Conservation (phyloP, 1,140 invertebrate genomes). For the Zaprionus kolodkinae region DNA sequence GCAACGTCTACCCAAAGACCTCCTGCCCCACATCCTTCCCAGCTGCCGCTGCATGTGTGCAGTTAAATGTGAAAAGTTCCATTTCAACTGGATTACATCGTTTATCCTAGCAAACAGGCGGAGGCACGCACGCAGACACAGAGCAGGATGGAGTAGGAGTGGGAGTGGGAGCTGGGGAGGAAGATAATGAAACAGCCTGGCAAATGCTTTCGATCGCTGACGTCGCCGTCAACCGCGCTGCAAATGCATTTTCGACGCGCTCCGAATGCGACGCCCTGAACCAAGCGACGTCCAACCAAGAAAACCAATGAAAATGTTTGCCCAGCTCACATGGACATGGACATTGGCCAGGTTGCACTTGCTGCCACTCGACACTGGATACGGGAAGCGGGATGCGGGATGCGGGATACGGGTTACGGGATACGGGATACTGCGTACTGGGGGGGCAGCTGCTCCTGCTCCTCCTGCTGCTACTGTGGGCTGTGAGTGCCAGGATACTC, state of each 20-base stretch:
- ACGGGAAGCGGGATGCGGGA: background rate
- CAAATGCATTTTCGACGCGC: conserved; percentile 80
- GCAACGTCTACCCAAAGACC: conserved; percentile 41
- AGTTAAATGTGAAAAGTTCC: conserved; percentile 81
- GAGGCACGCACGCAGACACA: conserved; percentile 30
- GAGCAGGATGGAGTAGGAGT: conserved; percentile 22
- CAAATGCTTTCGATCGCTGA: conserved; percentile 64
- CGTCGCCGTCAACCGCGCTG: conserved; percentile 44
- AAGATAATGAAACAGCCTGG: conserved; percentile 64
- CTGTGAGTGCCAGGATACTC: conserved; percentile 1
- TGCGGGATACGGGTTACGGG: background rate
- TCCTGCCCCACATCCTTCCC: conserved; percentile 11
- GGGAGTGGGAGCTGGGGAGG: background rate
- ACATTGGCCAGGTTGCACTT: conserved; percentile 29
- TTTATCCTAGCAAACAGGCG: conserved; percentile 79
- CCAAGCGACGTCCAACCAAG: conserved; percentile 35
- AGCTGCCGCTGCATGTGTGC: conserved; percentile 45
- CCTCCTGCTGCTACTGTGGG: background rate
- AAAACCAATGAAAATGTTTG: conserved; percentile 80
- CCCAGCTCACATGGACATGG: conserved; percentile 45
- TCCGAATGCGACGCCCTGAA: conserved; percentile 61
- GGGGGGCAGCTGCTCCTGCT: background rate
- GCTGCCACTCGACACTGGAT: conserved; percentile 6
- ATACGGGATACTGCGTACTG: background rate
- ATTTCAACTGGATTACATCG: conserved; percentile 79